phyloP scores from a whole-genome alignment of 2,797 vertebrate genomes.

The Vultur gryphus region DNA sequence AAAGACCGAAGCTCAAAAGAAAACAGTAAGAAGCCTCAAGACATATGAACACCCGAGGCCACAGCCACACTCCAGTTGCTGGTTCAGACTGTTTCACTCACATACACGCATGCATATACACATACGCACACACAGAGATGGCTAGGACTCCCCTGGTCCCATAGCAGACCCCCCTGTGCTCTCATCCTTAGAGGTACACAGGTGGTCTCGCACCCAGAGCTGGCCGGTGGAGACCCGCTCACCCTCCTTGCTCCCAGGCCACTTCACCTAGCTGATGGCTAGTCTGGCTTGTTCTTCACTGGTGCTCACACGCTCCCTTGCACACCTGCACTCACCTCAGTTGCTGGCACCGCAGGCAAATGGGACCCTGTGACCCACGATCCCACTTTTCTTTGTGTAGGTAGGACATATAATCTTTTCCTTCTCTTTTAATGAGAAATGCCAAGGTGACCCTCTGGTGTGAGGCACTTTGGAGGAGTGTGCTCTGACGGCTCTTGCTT shows the following conservation, averaged over 20 bases:
- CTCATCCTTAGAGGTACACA: not conserved
- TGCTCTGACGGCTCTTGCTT: not conserved
- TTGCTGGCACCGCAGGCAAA: not conserved
- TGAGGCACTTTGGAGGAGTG: not conserved
- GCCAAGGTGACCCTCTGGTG: not conserved
- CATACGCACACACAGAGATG: accelerated
- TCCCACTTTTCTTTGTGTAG: not conserved
- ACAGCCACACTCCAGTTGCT: not conserved
- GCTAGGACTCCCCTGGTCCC: not conserved
- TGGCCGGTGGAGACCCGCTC: not conserved
- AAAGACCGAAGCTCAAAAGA: not conserved
- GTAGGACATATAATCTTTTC: not conserved
- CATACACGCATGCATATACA: accelerated
- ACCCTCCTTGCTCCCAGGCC: not conserved
- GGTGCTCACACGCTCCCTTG: not conserved
- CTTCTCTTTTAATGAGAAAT: not conserved
- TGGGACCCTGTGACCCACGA: not conserved
- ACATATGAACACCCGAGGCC: accelerated
- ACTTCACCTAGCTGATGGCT: not conserved
- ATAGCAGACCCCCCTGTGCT: not conserved
- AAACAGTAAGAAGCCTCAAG: not conserved
- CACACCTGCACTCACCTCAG: not conserved
- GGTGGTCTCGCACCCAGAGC: not conserved
- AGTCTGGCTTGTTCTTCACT: not conserved
- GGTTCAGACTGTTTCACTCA: not conserved